Conservation (phyloP, 2,888 invertebrate species). For the Argyresthia goedartella region DNA sequence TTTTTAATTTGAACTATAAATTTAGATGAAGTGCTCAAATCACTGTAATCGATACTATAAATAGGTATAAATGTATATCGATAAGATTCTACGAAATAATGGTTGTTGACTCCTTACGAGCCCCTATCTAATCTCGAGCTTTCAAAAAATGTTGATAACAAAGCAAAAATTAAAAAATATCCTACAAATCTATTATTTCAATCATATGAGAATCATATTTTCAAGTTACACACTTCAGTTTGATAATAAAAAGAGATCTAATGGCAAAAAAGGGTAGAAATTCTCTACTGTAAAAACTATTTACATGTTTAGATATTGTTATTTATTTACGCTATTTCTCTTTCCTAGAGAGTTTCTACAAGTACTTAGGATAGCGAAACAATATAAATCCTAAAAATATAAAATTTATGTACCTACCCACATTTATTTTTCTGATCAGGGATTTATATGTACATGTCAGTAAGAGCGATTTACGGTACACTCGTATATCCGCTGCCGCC, state of each 20-base stretch:
- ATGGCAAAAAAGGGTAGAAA: slow-evolving; percentile 7
- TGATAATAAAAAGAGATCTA: background rate
- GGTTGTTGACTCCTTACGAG: slow-evolving; percentile 62
- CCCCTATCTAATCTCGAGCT: slow-evolving; percentile 61
- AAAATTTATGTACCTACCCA: too few species aligned
- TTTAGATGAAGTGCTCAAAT: slow-evolving; percentile 1
- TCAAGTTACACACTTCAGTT: background rate
- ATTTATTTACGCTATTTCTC: background rate
- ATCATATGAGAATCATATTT: background rate
- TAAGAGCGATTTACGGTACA: too few species aligned
- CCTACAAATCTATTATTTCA: background rate
- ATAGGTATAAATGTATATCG: slow-evolving; percentile 8
- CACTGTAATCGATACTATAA: background rate
- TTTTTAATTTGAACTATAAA: too few species aligned
- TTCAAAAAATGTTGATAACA: slow-evolving; percentile 45
- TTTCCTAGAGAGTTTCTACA: too few species aligned
- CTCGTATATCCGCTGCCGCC: too few species aligned
- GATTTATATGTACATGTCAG: too few species aligned
- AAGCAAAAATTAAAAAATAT: background rate
- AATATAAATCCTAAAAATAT: too few species aligned
- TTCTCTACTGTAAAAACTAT: slow-evolving; percentile 1
- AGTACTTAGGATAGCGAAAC: too few species aligned
- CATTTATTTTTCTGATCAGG: too few species aligned
- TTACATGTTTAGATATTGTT: background rate
- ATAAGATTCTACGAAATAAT: slow-evolving; percentile 34